These are phyloP conservation scores for Bellardia bayeri DNA, from an alignment of 2,888 invertebrate genomes.

Conservation along the genomic window DNA sequence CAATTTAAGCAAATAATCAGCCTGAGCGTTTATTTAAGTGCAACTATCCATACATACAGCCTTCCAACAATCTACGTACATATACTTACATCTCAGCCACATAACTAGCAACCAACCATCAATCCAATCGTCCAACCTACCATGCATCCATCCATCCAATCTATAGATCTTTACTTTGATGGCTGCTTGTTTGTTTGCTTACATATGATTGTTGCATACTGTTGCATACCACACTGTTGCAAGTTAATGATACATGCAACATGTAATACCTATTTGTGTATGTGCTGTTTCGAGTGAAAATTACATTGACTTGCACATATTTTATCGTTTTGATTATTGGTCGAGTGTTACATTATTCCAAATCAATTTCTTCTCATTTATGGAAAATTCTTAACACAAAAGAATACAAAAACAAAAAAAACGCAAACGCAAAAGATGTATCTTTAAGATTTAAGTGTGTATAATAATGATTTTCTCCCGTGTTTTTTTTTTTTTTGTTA, in stretches of 20 bases:
- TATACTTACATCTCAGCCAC: constrained; percentile 42
- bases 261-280: background rate
- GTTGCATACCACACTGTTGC: constrained; percentile 35
- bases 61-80: constrained; percentile 36
- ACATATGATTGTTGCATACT: background rate
- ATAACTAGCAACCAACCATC: constrained; percentile 38
- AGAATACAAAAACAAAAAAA: constrained; percentile 1
- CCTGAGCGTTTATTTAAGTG: constrained; percentile 77
- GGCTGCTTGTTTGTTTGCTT: constrained; percentile 30
- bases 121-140: constrained; percentile 49
- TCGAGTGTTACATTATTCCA: constrained; percentile 58
- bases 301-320: constrained; percentile 50
- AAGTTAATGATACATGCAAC: constrained; percentile 52
- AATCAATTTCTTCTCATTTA: constrained; percentile 60
- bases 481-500: constrained; percentile 26
- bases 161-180: constrained; percentile 30
- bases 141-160: constrained; percentile 50
- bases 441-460: constrained; percentile 46
- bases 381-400: constrained; percentile 52
- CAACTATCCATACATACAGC: constrained; percentile 53
- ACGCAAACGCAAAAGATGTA: constrained; percentile 4
- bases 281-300: constrained; percentile 48
- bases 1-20: constrained; percentile 84
- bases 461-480: constrained; percentile 4
- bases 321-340: constrained; percentile 68